Evolutionary conservation across 2,888 invertebrate species (phyloP).

Genomic region (Kryphioiulus occultus): DNA sequence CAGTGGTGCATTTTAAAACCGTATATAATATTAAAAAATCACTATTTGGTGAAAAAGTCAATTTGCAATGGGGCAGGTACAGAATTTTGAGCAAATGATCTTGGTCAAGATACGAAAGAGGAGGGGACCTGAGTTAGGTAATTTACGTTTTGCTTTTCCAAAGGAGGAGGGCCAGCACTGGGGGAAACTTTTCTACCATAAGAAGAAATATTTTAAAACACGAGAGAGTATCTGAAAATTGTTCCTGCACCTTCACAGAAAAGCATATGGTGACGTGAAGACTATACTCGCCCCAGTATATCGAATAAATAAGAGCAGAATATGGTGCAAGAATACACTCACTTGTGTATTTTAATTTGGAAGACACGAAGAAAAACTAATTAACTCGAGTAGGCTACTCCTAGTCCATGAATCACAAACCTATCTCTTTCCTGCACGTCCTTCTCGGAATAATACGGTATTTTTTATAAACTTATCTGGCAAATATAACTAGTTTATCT

Average conservation of each 20-base stretch:
- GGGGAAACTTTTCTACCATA: neutral
- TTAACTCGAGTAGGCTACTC: neutral
- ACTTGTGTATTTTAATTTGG: neutral
- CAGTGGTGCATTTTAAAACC: neutral
- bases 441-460: neutral
- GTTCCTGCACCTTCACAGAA: neutral
- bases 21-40: neutral
- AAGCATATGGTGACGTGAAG: neutral
- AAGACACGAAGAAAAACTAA: slow-evolving; percentile 26
- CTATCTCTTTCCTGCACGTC: neutral
- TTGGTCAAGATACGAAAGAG: neutral
- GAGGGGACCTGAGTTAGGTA: neutral
- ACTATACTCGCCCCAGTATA: neutral
- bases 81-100: slow-evolving; percentile 8
- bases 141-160: neutral
- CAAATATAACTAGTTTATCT: neutral
- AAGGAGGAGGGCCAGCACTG: neutral
- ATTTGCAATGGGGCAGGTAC: neutral
- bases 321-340: neutral
- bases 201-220: neutral
- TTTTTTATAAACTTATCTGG: neutral
- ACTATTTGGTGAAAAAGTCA: neutral
- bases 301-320: neutral
- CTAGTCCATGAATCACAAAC: neutral
- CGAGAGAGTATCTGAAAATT: neutral